These are phyloP conservation scores for Fulica atra DNA, from an alignment of 2,113 vertebrate genomes.

Conservation along the genomic window DNA sequence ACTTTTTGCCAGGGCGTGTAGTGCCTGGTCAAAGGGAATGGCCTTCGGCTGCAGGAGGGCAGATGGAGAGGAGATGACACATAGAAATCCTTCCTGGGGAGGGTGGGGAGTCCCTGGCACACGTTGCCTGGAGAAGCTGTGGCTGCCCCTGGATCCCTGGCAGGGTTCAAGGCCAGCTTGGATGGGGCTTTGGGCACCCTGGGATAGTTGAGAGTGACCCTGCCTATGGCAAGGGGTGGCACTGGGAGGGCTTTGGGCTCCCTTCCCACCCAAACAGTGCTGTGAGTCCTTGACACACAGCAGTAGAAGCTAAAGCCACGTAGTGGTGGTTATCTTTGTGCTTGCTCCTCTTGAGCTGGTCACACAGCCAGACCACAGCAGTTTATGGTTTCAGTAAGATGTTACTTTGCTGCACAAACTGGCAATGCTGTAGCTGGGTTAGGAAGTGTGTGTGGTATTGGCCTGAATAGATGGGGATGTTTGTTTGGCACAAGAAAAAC, in stretches of 20 bases:
- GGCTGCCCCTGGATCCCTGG: not conserved
- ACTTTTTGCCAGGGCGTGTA: not conserved
- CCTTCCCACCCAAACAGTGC: not conserved
- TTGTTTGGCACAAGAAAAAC: not conserved
- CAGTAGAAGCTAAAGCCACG: not conserved
- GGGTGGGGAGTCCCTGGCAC: accelerated
- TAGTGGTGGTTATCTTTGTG: not conserved
- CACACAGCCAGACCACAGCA: too few relatives aligned
- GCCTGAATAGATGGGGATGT: accelerated
- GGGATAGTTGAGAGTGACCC: too few relatives aligned
- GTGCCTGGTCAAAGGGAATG: not conserved
- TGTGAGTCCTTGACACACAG: not conserved
- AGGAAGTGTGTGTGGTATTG: not conserved
- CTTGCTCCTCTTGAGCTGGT: too few relatives aligned
- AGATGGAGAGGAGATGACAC: too few relatives aligned
- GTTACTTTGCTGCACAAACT: not conserved
- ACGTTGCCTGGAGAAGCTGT: not conserved
- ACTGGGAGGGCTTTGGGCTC: not conserved
- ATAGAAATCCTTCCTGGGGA: accelerated
- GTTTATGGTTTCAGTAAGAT: too few relatives aligned
- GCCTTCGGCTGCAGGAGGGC: too few relatives aligned
- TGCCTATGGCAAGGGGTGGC: not conserved
- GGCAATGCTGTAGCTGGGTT: not conserved
- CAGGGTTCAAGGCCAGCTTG: not conserved
- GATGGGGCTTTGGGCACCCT: not conserved